Percentiles rank a stretch among this genome's conserved stretches.
Evolutionary conservation across 2,113 vertebrate species (phyloP).

Genomic region (Mastomys coucha): DNA sequence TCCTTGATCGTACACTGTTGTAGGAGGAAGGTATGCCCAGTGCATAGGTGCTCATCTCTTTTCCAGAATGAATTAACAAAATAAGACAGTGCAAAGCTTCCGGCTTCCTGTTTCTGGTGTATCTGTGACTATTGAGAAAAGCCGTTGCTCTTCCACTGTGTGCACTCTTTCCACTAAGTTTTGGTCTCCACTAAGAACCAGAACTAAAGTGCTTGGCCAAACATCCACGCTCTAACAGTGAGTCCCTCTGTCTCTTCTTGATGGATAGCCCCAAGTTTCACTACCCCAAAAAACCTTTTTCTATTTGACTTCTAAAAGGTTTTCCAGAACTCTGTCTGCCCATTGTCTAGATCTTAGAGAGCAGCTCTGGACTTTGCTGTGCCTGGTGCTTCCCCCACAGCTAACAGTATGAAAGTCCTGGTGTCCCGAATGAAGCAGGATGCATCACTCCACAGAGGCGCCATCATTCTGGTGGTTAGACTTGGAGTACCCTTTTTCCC

Average conservation of each 20-base stretch:
- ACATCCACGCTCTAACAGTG: background rate
- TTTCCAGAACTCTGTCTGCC: background rate
- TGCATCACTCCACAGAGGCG: background rate
- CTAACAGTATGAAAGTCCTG: background rate
- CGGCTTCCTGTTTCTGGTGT: background rate
- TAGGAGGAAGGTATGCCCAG: rapidly evolving
- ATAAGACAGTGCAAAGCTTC: background rate
- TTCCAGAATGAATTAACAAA: background rate
- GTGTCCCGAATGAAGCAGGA: background rate
- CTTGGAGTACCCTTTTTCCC: background rate
- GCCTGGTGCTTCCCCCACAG: background rate
- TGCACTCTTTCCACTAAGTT: background rate
- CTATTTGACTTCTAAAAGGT: background rate
- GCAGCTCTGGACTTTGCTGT: background rate
- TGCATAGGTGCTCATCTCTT: background rate
- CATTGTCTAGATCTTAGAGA: background rate
- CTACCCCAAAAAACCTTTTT: no score
- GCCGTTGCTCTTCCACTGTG: background rate
- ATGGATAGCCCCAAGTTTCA: background rate
- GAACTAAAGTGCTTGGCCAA: background rate
- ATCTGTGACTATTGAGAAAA: background rate
- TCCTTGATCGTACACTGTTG: background rate
- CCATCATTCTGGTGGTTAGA: background rate
- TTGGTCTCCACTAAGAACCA: background rate
- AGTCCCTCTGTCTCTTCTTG: background rate